Evolutionary conservation across 2,113 vertebrate species (phyloP), one percentile per base, ranked within the genome.

Genomic region (Chiloscyllium plagiosum): DNA sequence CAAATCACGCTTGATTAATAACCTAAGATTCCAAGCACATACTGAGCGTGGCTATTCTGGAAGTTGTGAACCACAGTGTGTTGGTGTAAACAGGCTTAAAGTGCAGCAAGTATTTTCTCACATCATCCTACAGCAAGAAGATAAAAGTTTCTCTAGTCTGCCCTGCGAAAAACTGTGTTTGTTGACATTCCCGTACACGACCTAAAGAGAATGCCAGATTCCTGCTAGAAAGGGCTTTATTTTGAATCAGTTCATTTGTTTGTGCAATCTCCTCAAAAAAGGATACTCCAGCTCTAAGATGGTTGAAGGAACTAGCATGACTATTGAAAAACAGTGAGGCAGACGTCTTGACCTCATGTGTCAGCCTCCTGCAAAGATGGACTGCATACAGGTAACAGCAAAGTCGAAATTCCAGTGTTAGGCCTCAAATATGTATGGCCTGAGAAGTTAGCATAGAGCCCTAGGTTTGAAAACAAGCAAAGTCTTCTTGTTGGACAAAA

Each of bases 371-470:
- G 94, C 69, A 70, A 70, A 93, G 89, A 76, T 17, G 68, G 66
- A 50, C 37, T 17, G 5, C 50, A 52, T n/a, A 47, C 94, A 95
- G 94, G 94, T 95, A 76, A 52, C 94, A 42, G 69, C 47, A 95
- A 17, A 72, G 94, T 52, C 52, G 42, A 95, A 72, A 95, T 95
- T 95, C 12, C 69, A 70, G 50, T 52, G 93, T 52, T 72, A 76
- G 94, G 37, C 47, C 66, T 95, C 94, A 26, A 76, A 95, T 52
- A 37, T 76, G 69, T 13, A 70, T 17, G 22, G 94, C 69, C 69
- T 95, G 94, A 95, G 94, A 95, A 95, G 94, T 95, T 95, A 95
- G 94, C 94, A 52, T 95, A 72, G 94, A 70, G 94, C 94, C 69
- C 94, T 95, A 72, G 93, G 68, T 72, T 93, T 72, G 29, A 70